Evolutionary conservation across 2,888 invertebrate species (phyloP).

Genomic region (Neoitamus cyanurus): DNA sequence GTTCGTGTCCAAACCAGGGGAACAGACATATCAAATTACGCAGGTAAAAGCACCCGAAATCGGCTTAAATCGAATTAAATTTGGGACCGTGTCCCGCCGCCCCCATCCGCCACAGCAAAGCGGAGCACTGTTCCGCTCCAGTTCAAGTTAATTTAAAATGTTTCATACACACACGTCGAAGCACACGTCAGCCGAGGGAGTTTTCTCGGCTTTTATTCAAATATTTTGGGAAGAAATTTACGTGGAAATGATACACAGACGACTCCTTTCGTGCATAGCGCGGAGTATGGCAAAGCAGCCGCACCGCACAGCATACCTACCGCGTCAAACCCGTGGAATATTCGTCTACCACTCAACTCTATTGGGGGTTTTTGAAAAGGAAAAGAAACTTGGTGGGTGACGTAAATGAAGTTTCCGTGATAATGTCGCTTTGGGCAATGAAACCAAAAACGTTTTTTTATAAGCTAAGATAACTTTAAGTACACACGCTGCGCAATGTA

Average conservation of each 20-base stretch:
- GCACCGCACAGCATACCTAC: neutral
- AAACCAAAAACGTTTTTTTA: too few relatives aligned
- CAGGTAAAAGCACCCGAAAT: neutral
- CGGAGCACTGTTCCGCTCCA: neutral
- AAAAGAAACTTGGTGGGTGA: too few relatives aligned
- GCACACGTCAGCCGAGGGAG: neutral
- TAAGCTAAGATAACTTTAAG: too few relatives aligned
- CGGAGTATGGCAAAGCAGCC: neutral
- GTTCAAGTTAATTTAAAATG: neutral
- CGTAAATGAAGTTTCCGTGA: too few relatives aligned
- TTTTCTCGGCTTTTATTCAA: neutral
- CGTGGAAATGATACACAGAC: slow-evolving; percentile 8
- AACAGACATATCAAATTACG: neutral
- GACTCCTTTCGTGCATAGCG: neutral
- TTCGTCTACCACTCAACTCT: neutral
- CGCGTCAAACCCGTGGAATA: too few relatives aligned
- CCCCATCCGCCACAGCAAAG: neutral
- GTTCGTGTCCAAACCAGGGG: neutral
- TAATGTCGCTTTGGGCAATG: too few relatives aligned
- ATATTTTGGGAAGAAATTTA: slow-evolving; percentile 17
- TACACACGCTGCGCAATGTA: too few relatives aligned
- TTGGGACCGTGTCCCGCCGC: neutral
- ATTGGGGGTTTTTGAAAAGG: neutral
- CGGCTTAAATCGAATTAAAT: neutral
- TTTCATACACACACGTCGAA: neutral